Evolutionary conservation across 1,140 invertebrate species (phyloP).

Genomic region (Lepidotrigona ventralis): DNA sequence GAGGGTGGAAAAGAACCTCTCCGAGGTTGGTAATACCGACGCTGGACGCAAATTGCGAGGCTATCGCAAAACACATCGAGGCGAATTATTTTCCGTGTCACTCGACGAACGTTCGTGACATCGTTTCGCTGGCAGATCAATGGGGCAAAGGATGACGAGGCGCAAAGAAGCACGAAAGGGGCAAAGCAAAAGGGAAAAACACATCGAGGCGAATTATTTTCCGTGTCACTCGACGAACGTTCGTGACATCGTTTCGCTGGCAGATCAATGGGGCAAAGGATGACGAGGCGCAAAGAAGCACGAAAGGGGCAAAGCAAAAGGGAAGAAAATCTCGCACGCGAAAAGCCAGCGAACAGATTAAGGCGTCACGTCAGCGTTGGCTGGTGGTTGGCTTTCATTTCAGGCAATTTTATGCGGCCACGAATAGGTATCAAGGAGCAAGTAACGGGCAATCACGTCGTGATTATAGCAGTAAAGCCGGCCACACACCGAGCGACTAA

Average conservation of each 20-base stretch:
- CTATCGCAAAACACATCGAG: neutral
- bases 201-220: neutral
- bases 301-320: neutral
- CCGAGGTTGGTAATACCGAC: neutral
- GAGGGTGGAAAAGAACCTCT: neutral
- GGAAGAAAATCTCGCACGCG: too few species aligned
- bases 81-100: neutral
- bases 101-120: neutral
- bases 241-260: neutral
- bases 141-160: neutral
- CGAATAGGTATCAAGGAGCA: constrained; percentile 17
- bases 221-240: neutral
- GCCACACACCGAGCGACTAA: neutral
- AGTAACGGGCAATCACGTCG: constrained; percentile 20
- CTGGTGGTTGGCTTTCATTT: constrained; percentile 8
- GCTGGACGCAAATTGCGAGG: neutral
- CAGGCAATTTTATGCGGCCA: constrained; percentile 25
- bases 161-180: neutral
- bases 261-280: neutral
- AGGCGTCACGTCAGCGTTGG: constrained; percentile 1
- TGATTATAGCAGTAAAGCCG: constrained; percentile 22
- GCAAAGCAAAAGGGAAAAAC: neutral
- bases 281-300: neutral
- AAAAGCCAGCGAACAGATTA: constrained; percentile 5
- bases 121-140: neutral